Evolutionary conservation across 2,113 vertebrate species (phyloP).

Genomic region (Erythrocercus mccallii): DNA sequence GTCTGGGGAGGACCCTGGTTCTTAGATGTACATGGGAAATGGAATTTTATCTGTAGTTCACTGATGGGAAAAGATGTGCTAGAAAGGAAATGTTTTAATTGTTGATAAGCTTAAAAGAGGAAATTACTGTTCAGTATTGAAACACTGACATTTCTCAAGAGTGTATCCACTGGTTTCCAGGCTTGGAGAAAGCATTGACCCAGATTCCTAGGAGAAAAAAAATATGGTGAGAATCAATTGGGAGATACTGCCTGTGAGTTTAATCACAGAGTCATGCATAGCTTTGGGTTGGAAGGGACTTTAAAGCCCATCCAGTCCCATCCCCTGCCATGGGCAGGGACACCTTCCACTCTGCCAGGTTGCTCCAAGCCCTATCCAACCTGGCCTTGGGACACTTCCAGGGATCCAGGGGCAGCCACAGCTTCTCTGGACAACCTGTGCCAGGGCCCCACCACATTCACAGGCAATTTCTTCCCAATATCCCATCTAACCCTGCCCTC

Average conservation of each 20-base stretch:
- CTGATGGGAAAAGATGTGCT: not conserved
- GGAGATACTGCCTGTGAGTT: not conserved
- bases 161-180: accelerated
- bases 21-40: not conserved
- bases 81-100: not conserved
- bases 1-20: not conserved
- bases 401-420: not conserved
- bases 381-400: not conserved
- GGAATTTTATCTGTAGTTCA: not conserved
- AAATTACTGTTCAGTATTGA: not conserved
- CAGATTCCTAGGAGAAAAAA: not conserved
- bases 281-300: not conserved
- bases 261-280: not conserved
- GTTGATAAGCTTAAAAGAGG: not conserved
- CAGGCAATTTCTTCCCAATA: not conserved
- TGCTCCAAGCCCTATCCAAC: not conserved
- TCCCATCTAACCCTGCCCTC: not conserved
- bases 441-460: accelerated
- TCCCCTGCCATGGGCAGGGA: not conserved
- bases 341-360: accelerated
- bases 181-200: not conserved
- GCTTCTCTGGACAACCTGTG: not conserved
- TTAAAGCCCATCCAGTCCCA: not conserved
- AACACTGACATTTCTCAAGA: not conserved
- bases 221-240: not conserved